Conservation (phyloP, 2,888 invertebrate species). For the Acleris laterana region DNA sequence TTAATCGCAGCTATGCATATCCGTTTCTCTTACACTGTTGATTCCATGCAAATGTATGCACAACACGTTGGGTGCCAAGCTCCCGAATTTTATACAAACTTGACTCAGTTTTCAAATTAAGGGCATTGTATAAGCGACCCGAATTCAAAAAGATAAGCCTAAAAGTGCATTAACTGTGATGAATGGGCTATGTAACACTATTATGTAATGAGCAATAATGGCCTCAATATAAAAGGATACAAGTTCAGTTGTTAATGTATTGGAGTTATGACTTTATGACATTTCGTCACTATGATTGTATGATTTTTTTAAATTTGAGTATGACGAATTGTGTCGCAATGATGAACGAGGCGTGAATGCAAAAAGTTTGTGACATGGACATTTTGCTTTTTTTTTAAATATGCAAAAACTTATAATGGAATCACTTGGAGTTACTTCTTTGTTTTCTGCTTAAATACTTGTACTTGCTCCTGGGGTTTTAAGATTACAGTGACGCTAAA, state of each 20-base stretch:
- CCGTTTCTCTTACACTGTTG: conserved; percentile 5
- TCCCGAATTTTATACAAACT: no score
- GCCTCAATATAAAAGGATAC: not conserved
- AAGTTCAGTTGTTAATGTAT: not conserved
- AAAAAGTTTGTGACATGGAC: no score
- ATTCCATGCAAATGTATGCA: conserved; percentile 49
- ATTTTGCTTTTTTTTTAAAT: no score
- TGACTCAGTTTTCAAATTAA: no score
- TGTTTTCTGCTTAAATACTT: no score
- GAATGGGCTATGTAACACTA: conserved; percentile 43
- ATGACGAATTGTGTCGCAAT: not conserved
- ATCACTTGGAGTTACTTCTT: no score
- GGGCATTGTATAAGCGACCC: conserved; percentile 36
- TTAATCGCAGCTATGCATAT: conserved; percentile 3
- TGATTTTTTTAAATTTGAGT: not conserved
- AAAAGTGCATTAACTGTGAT: conserved; percentile 45
- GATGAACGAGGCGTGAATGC: no score
- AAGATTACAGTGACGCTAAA: no score
- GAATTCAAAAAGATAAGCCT: conserved; percentile 41
- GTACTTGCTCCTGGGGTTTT: no score
- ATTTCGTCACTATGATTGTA: not conserved
- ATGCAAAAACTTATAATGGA: no score
- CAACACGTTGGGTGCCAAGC: conserved; percentile 17
- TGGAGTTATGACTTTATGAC: not conserved
- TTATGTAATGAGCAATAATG: conserved; percentile 41